phyloP scores from a whole-genome alignment of 2,797 vertebrate species.

The Eulemur albifrons region DNA sequence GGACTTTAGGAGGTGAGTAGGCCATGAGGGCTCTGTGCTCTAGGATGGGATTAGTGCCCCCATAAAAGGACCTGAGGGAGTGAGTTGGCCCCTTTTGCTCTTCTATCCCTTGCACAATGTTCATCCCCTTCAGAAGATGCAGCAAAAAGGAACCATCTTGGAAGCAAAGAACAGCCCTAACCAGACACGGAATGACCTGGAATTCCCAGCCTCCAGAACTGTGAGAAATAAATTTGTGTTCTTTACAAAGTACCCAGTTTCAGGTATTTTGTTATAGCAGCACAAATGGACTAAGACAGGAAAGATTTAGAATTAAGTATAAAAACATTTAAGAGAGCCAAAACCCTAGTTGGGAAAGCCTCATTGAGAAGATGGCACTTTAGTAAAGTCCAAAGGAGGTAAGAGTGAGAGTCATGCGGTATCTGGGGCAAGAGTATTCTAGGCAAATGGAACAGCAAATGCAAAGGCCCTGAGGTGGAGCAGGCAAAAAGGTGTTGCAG shows the following conservation, averaged over 20 bases:
- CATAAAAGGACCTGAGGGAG: not conserved
- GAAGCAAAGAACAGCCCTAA: not conserved
- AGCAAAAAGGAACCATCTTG: not conserved
- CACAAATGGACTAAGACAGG: not conserved
- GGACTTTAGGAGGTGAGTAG: not conserved
- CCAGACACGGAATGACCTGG: not conserved
- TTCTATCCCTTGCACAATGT: not conserved
- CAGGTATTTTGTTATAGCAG: not conserved
- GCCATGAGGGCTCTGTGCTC: not conserved
- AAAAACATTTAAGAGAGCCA: conserved; percentile 7
- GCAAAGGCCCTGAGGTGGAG: not conserved
- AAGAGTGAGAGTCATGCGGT: not conserved
- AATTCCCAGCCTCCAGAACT: not conserved
- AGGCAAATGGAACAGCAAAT: not conserved
- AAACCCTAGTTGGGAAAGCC: not conserved
- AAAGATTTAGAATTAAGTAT: not conserved
- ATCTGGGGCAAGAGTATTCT: not conserved
- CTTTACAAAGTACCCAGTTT: not conserved
- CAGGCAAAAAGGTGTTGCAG: not conserved
- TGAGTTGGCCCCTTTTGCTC: not conserved
- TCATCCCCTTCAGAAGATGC: not conserved
- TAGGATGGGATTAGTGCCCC: not conserved
- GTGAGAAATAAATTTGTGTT: not conserved
- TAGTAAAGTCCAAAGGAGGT: not conserved
- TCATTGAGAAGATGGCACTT: not conserved